Conservation (phyloP, 2,113 vertebrate genomes). For the Scartelaos histophorus region DNA sequence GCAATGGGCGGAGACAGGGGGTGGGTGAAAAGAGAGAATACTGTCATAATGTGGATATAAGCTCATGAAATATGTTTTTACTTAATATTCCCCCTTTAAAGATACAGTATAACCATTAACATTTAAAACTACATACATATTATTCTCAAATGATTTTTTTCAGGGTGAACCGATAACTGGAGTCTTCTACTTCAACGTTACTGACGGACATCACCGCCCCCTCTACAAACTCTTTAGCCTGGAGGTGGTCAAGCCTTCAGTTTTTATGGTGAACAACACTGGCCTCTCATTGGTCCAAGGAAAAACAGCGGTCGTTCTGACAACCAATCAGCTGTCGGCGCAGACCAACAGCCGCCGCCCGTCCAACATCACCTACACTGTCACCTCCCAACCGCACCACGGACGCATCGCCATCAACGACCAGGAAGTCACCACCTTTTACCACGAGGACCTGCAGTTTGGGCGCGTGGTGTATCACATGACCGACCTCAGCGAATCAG, state of each 20-base stretch:
- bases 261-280: slow-evolving; percentile 83
- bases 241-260: slow-evolving; percentile 79
- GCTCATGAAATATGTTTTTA: too few species aligned
- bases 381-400: slow-evolving; percentile 76
- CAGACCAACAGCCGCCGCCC: slow-evolving; percentile 78
- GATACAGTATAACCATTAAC: too few species aligned
- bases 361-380: slow-evolving; percentile 78
- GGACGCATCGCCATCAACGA: slow-evolving; percentile 79
- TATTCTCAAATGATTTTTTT: not conserved
- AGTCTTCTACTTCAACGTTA: slow-evolving; percentile 88
- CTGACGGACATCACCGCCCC: slow-evolving; percentile 83
- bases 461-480: slow-evolving; percentile 82
- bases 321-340: slow-evolving; percentile 80
- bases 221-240: slow-evolving; percentile 85
- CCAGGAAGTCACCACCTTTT: slow-evolving; percentile 77
- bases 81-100: too few species aligned
- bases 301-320: slow-evolving; percentile 75
- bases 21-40: too few species aligned
- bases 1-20: too few species aligned
- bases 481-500: slow-evolving; percentile 77
- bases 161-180: slow-evolving; percentile 81
- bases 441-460: slow-evolving; percentile 78
- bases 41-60: too few species aligned
- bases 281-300: slow-evolving; percentile 81
- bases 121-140: too few species aligned